Base-by-base conservation (phyloP, 2,888 invertebrate genomes). In the Parapristionchus giblindavisi region DNA sequence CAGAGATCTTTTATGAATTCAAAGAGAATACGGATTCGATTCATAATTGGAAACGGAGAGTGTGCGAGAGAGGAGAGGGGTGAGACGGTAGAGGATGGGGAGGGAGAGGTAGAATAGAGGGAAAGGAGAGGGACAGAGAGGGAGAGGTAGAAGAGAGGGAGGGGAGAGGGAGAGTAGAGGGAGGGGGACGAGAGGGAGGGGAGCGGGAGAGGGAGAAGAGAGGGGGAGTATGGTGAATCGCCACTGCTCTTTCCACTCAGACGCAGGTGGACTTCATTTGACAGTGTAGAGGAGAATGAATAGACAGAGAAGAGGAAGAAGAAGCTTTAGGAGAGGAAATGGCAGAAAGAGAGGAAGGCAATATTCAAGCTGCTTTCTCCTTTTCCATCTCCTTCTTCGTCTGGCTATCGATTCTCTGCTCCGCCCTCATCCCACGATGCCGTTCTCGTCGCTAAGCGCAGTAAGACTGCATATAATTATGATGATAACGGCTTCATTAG, bases 121-220 rank as follows among this genome's bases (percentile, higher is more conserved):
- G 58, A 54, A 51, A 56, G 58, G 8, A 71, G 58, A 32, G 56
- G 24, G 40, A 52, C n/a, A 27, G 51, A 51, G 52, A 24, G 32
- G 32, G 14, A 14, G 38, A 27, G 43, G n/a, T 24, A 58, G 8
- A 24, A n/a, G 27, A 17, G 8, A 71, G 58, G 27, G 56, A 29
- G 40, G 34, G 38, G 51, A 51, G 52, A 24, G 32, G 32, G 14
- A 14, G 38, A 27, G 43, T 27, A 38, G 40, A 27, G 27, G 54
- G 36, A 36, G 48, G 56, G 27, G 48, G 56, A 65, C 27, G 75
- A 70, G 40, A 56, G 24, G 43, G 65, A 48, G 27, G 63, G 51
- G 60, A 65, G 54, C 48, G 36, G 48, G 65, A 71, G 34, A 56
- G 56, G 58, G 43, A 71, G 71, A 63, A 40, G 36, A 34, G 48